Conservation (phyloP, 2,113 vertebrate species). For the Prochilodus magdalenae region DNA sequence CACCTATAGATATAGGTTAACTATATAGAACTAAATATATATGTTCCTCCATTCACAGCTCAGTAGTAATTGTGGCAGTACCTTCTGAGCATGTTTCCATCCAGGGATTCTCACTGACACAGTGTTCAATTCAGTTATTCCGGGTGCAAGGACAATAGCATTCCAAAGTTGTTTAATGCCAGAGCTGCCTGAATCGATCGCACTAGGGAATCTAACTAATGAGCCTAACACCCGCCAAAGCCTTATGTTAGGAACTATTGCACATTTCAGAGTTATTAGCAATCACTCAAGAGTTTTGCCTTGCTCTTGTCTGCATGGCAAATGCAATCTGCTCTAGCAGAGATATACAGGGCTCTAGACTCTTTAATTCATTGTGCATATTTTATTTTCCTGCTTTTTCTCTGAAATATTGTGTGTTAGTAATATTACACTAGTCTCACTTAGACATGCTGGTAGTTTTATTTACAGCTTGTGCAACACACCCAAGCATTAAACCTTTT, state of each 20-base stretch:
- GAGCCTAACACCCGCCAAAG: conserved; percentile 46
- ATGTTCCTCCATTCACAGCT: neutral
- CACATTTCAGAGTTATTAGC: conserved; percentile 18
- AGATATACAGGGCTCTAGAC: neutral
- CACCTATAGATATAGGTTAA: neutral
- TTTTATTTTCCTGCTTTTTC: neutral
- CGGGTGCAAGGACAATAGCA: conserved; percentile 50
- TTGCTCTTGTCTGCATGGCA: conserved; percentile 25
- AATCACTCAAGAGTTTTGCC: conserved; percentile 23
- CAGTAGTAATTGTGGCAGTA: no score
- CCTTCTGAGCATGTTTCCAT: neutral
- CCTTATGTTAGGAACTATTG: conserved; percentile 48
- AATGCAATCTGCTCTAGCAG: conserved; percentile 21
- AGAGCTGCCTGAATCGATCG: conserved; percentile 55
- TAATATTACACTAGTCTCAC: conserved; percentile 20
- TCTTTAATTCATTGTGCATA: conserved; percentile 5
- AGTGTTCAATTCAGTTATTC: conserved; percentile 19
- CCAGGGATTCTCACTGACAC: neutral
- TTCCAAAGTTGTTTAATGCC: conserved; percentile 54
- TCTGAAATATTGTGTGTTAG: conserved; percentile 20
- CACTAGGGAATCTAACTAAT: conserved; percentile 59
- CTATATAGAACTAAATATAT: neutral
- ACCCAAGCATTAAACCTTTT: conserved; percentile 26
- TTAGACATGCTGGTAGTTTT: neutral
- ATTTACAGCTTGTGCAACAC: conserved; percentile 29